Conservation (phyloP, 2,888 invertebrate species). For the Drosophila nigricruria region DNA sequence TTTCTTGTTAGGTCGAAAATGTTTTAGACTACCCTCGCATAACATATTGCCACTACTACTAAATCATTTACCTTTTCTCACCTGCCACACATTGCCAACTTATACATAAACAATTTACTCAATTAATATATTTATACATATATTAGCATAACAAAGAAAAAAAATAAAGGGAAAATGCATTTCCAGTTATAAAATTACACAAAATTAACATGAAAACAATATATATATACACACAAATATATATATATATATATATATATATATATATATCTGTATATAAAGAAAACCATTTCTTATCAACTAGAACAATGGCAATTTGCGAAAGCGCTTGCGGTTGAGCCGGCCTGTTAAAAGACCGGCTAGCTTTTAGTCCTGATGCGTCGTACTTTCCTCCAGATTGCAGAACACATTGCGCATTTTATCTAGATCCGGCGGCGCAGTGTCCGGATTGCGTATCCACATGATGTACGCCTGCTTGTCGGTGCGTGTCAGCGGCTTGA, state of each 20-base stretch:
- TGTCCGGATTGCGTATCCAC: slow-evolving; percentile 83
- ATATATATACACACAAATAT: slow-evolving; percentile 13
- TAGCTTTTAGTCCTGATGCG: slow-evolving; percentile 72
- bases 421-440: slow-evolving; percentile 82
- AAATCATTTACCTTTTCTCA: slow-evolving; percentile 1
- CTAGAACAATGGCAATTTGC: slow-evolving; percentile 69
- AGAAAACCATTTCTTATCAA: slow-evolving; percentile 37
- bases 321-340: slow-evolving; percentile 29
- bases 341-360: slow-evolving; percentile 37
- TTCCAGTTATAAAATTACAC: slow-evolving; percentile 53
- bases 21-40: not conserved
- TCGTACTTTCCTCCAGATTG: slow-evolving; percentile 78
- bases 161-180: slow-evolving; percentile 53
- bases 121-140: slow-evolving; percentile 49
- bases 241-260: slow-evolving; percentile 24
- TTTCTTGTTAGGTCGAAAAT: not conserved
- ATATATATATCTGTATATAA: slow-evolving; percentile 30
- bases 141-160: slow-evolving; percentile 65
- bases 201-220: slow-evolving; percentile 58
- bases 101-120: slow-evolving; percentile 9
- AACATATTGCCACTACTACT: not conserved
- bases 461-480: slow-evolving; percentile 83
- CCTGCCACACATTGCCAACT: not conserved
- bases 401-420: slow-evolving; percentile 84
- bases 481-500: slow-evolving; percentile 82